Percentiles rank a stretch among this genome's conserved stretches.
phyloP scores from a whole-genome alignment of 2,113 vertebrate species.

The Noturus placidus region DNA sequence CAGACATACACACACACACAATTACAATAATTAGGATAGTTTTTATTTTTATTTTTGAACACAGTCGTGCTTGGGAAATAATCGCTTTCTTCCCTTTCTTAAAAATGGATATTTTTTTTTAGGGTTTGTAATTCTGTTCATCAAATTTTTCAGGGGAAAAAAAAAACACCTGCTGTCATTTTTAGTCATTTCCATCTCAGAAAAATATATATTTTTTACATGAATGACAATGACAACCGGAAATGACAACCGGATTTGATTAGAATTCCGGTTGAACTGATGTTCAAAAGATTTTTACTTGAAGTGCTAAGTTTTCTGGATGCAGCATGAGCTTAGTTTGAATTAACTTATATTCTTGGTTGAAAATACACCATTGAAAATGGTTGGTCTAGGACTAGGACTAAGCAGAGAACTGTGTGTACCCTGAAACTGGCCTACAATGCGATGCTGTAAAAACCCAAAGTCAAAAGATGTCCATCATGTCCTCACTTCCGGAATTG shows the following conservation, averaged over 20 bases:
- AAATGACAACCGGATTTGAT: slow-evolving; percentile 41
- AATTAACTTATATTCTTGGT: not conserved
- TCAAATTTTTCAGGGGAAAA: slow-evolving; percentile 1
- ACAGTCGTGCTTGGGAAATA: not conserved
- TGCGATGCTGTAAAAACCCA: slow-evolving; percentile 61
- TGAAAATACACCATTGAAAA: not conserved
- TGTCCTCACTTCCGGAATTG: slow-evolving; percentile 47
- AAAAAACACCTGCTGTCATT: slow-evolving; percentile 6
- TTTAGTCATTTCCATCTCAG: slow-evolving; percentile 12
- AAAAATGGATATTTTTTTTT: not conserved
- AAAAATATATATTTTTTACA: slow-evolving; percentile 50
- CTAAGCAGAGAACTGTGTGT: slow-evolving; percentile 1
- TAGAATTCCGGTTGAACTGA: slow-evolving; percentile 57
- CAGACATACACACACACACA: not conserved
- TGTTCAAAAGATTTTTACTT: slow-evolving; percentile 51
- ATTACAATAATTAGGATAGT: not conserved
- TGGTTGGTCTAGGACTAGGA: not conserved
- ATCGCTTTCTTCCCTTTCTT: not conserved
- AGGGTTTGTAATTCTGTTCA: not conserved
- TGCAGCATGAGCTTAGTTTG: not conserved
- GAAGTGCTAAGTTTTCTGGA: slow-evolving; percentile 28
- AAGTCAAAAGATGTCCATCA: slow-evolving; percentile 3
- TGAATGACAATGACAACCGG: too few species aligned
- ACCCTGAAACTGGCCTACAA: slow-evolving; percentile 16
- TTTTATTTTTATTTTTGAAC: not conserved